These are phyloP conservation scores for Tipula confusa DNA, from an alignment of 2,888 invertebrate genomes.

Conservation along the genomic window DNA sequence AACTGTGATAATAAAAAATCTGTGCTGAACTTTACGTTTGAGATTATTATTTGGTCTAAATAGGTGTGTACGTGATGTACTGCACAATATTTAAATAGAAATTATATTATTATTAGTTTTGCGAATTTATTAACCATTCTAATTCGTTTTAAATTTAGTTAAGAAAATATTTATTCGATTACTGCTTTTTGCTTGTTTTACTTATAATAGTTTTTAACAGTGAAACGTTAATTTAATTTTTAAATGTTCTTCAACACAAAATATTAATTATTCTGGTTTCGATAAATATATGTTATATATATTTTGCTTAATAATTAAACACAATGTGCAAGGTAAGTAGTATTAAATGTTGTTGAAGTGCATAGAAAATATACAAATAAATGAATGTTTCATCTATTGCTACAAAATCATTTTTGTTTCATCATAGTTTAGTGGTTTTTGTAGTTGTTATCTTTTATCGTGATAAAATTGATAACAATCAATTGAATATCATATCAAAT, in stretches of 20 bases:
- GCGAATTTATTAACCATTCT: not conserved
- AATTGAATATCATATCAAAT: not conserved
- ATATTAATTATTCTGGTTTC: not conserved
- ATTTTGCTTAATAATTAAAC: not conserved
- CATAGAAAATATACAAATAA: not conserved
- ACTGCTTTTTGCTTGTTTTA: constrained; percentile 6
- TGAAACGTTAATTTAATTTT: not conserved
- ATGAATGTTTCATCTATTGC: not conserved
- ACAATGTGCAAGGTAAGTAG: not conserved
- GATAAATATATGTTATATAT: too few relatives aligned
- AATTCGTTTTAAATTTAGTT: not conserved
- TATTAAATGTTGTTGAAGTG: not conserved
- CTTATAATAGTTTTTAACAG: not conserved
- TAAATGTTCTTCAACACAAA: not conserved
- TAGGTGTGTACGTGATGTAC: constrained; percentile 27
- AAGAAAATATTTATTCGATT: not conserved
- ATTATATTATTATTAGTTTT: not conserved
- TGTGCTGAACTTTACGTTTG: not conserved
- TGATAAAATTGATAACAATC: not conserved
- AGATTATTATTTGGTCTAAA: not conserved
- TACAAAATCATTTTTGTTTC: not conserved
- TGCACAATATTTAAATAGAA: constrained; percentile 16
- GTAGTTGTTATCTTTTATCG: not conserved
- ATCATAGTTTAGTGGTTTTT: not conserved
- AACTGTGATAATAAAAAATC: not conserved